phyloP scores from a whole-genome alignment of 2,113 vertebrate species.

The Paralichthys olivaceus region DNA sequence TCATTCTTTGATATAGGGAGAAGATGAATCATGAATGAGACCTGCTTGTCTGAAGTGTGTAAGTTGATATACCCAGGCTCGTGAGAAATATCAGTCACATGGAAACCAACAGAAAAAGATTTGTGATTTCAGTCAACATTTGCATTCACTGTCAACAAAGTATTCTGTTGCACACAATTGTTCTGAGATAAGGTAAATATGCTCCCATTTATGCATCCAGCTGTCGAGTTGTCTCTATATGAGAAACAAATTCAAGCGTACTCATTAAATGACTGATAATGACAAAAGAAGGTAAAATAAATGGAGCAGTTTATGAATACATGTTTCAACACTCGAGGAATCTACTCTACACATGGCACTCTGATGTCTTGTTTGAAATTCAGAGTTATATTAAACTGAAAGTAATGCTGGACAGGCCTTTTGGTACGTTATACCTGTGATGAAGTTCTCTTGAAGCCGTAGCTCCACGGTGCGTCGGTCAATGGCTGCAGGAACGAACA shows the following conservation, averaged over 20 bases:
- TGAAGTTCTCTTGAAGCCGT: slow-evolving; percentile 94
- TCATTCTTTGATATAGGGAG: slow-evolving; percentile 20
- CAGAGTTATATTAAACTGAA: neutral
- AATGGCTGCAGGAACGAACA: slow-evolving; percentile 92
- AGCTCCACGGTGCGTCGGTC: slow-evolving; percentile 94
- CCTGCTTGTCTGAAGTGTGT: slow-evolving; percentile 13
- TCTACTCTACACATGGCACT: neutral
- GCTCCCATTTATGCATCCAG: neutral
- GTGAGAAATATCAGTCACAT: slow-evolving; percentile 9
- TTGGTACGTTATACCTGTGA: slow-evolving; percentile 76
- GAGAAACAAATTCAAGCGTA: neutral
- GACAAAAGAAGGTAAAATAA: neutral
- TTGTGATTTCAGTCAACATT: slow-evolving; percentile 6
- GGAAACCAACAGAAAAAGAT: slow-evolving; percentile 1
- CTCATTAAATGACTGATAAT: neutral
- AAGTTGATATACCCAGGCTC: slow-evolving; percentile 16
- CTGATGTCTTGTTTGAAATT: neutral
- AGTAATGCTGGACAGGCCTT: no score
- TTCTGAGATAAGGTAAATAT: slow-evolving; percentile 17
- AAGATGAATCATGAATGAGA: slow-evolving; percentile 38
- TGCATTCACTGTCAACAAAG: slow-evolving; percentile 22
- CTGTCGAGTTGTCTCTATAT: neutral
- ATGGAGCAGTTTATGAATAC: neutral
- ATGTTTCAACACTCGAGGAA: no score
- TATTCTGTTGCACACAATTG: neutral